Conservation (phyloP, 2,113 vertebrate genomes). For the Arenaria interpres region DNA sequence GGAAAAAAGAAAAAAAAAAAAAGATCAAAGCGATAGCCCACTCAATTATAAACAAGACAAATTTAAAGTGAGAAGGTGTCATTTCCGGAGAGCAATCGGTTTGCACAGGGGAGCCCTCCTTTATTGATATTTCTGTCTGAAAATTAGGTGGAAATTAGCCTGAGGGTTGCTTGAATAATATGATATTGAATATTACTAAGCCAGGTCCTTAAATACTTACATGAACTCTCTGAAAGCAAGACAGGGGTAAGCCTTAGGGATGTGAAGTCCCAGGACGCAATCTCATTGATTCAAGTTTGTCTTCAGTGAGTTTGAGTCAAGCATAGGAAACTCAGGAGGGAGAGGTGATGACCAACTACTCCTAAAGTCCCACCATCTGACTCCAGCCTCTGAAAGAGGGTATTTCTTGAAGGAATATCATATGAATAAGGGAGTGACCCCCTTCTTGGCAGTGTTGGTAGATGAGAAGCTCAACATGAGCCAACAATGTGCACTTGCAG, state of each 20-base stretch:
- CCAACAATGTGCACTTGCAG: not conserved
- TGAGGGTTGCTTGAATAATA: not conserved
- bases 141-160: not conserved
- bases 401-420: not conserved
- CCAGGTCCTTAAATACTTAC: not conserved
- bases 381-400: not conserved
- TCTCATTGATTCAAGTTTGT: not conserved
- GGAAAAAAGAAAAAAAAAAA: constrained; percentile 45
- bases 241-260: not conserved
- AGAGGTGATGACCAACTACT: not conserved
- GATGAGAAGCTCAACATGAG: not conserved
- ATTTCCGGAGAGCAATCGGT: not conserved
- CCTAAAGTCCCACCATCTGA: not conserved
- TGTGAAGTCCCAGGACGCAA: not conserved
- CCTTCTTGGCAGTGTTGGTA: not conserved
- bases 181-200: not conserved
- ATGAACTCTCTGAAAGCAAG: not conserved
- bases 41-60: constrained; percentile 61
- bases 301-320: not conserved
- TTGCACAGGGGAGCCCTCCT: not conserved
- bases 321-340: not conserved
- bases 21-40: constrained; percentile 57
- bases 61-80: constrained; percentile 50
- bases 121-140: not conserved
- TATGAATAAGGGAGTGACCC: not conserved